Evolutionary conservation across 2,113 vertebrate genomes (phyloP).

Genomic region (Poeciliopsis prolifica): DNA sequence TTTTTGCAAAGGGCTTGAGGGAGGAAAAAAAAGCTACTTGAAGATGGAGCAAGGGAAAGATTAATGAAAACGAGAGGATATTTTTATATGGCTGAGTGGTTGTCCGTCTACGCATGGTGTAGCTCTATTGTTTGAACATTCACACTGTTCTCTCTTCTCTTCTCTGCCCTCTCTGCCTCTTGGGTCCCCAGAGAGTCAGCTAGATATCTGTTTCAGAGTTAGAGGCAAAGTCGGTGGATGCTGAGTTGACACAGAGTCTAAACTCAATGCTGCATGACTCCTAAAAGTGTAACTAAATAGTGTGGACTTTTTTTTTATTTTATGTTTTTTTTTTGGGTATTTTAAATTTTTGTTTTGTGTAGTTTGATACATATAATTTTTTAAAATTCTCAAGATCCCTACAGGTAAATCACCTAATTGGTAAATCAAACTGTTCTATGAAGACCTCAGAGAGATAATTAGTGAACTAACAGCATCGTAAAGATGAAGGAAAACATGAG

Average conservation of each 20-base stretch:
- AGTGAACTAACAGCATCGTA: too few relatives aligned
- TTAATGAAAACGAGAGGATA: neutral
- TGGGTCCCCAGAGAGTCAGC: conserved; percentile 14
- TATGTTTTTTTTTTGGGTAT: too few relatives aligned
- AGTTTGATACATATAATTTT: neutral
- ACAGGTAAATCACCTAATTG: too few relatives aligned
- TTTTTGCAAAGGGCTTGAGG: neutral
- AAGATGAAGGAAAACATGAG: too few relatives aligned
- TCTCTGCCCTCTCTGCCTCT: conserved; percentile 5
- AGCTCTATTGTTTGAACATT: conserved; percentile 12
- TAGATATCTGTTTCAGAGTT: conserved; percentile 27
- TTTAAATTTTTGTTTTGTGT: neutral
- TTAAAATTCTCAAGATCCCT: too few relatives aligned
- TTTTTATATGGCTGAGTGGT: conserved; percentile 26
- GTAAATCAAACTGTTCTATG: too few relatives aligned
- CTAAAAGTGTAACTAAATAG: neutral
- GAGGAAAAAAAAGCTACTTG: neutral
- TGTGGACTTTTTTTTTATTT: neutral
- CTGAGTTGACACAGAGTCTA: conserved; percentile 1
- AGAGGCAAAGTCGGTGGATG: neutral
- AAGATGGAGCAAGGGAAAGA: neutral
- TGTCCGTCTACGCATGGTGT: conserved; percentile 25
- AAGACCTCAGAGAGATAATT: too few relatives aligned
- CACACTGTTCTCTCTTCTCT: neutral
- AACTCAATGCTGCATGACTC: neutral